phyloP scores from a whole-genome alignment of 1,140 invertebrate genomes.

The Amyelois transitella region DNA sequence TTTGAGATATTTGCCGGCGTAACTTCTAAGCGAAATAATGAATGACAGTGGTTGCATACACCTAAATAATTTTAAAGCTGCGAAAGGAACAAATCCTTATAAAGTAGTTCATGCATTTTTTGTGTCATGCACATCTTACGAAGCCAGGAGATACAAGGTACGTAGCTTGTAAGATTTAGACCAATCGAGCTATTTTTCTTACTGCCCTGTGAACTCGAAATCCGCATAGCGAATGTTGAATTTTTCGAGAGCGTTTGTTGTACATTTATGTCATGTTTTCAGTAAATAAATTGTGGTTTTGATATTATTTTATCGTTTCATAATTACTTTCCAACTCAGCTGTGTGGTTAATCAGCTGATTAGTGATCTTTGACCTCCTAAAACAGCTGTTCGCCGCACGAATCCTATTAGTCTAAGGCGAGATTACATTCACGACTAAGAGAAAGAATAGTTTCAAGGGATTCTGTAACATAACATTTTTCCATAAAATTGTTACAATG shows the following conservation, averaged over 20 bases:
- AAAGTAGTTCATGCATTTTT: constrained; percentile 86
- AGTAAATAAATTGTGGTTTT: neutral
- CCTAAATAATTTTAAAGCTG: constrained; percentile 84
- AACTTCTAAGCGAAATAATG: constrained; percentile 70
- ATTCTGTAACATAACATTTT: neutral
- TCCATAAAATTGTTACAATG: too few relatives aligned
- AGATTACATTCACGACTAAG: neutral
- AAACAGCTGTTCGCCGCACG: constrained; percentile 38
- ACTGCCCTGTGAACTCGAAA: neutral
- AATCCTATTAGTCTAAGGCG: neutral
- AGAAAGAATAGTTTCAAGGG: neutral
- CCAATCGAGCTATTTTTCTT: too few relatives aligned
- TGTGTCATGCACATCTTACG: constrained; percentile 80
- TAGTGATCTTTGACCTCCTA: constrained; percentile 55
- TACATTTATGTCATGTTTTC: neutral
- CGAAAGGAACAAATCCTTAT: constrained; percentile 83
- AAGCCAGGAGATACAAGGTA: constrained; percentile 83
- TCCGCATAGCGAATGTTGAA: neutral
- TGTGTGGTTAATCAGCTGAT: constrained; percentile 55
- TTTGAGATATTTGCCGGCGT: constrained; percentile 28
- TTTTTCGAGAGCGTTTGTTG: neutral
- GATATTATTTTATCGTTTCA: constrained; percentile 5
- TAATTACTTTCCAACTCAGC: neutral
- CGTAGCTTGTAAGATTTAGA: constrained; percentile 9
- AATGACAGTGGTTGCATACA: constrained; percentile 84